Conservation (phyloP, 2,113 vertebrate genomes). For the Danio rerio region DNA sequence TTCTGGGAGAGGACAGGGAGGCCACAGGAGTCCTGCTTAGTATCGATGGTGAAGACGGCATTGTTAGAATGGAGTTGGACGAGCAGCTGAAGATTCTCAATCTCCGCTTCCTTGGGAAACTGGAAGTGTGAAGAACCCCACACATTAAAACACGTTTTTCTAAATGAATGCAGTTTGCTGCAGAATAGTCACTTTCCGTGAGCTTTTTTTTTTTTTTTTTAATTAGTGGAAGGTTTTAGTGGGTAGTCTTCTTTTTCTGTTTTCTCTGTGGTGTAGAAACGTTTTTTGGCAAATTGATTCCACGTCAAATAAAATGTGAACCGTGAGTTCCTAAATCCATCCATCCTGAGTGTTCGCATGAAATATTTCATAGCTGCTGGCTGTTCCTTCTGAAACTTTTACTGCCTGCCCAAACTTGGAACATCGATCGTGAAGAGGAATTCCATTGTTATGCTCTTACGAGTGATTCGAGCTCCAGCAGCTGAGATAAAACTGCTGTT, state of each 20-base stretch:
- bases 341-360: slow-evolving; percentile 17
- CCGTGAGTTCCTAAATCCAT: slow-evolving; percentile 20
- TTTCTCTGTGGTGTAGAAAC: slow-evolving; percentile 39
- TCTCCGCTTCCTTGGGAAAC: slow-evolving; percentile 89
- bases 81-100: slow-evolving; percentile 94
- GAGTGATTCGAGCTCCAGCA: not conserved
- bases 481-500: not conserved
- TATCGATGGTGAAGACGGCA: slow-evolving; percentile 92
- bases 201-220: slow-evolving; percentile 31
- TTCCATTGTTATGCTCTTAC: not conserved
- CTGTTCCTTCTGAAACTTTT: not conserved
- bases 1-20: slow-evolving; percentile 90
- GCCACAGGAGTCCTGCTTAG: slow-evolving; percentile 90
- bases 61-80: slow-evolving; percentile 91
- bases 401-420: not conserved
- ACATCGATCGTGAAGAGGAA: not conserved
- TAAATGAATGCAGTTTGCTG: not conserved
- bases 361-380: not conserved
- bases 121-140: slow-evolving; percentile 75
- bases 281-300: slow-evolving; percentile 44
- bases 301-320: slow-evolving; percentile 72
- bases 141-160: not conserved
- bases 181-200: not conserved
- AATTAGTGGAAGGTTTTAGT: slow-evolving; percentile 47
- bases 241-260: slow-evolving; percentile 43